Conservation (phyloP, 2,888 invertebrate genomes). For the Julus scanicus region DNA sequence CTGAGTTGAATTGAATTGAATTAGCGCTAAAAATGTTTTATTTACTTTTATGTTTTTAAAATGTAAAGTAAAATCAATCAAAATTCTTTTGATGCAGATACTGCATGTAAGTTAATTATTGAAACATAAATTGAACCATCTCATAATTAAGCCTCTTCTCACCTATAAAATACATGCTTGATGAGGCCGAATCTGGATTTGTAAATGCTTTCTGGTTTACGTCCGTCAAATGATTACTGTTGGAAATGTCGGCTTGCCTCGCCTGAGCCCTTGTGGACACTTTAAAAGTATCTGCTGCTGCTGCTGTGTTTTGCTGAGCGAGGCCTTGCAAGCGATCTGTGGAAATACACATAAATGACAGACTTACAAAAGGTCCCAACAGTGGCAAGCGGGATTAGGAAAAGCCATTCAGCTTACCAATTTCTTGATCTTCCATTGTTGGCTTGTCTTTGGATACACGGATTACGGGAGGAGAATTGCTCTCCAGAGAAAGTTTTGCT, state of each 20-base stretch:
- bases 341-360: neutral
- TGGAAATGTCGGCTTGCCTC: neutral
- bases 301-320: neutral
- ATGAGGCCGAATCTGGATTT: neutral
- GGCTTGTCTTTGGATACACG: constrained; percentile 20
- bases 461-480: neutral
- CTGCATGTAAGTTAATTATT: no score
- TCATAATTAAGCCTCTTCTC: neutral
- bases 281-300: constrained; percentile 24
- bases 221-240: neutral
- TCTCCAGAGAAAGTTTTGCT: neutral
- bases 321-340: constrained; percentile 24
- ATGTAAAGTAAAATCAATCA: no score
- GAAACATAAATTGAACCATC: no score
- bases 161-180: constrained; percentile 52
- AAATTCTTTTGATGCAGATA: neutral
- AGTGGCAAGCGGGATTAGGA: neutral
- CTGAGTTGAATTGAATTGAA: no score
- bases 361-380: neutral
- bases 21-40: no score
- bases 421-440: constrained; percentile 40
- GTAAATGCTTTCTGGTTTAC: neutral
- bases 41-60: no score
- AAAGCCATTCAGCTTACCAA: neutral
- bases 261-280: constrained; percentile 51